Base-by-base conservation (phyloP, 2,888 invertebrate species). In the Lasioglossum figueresi region DNA sequence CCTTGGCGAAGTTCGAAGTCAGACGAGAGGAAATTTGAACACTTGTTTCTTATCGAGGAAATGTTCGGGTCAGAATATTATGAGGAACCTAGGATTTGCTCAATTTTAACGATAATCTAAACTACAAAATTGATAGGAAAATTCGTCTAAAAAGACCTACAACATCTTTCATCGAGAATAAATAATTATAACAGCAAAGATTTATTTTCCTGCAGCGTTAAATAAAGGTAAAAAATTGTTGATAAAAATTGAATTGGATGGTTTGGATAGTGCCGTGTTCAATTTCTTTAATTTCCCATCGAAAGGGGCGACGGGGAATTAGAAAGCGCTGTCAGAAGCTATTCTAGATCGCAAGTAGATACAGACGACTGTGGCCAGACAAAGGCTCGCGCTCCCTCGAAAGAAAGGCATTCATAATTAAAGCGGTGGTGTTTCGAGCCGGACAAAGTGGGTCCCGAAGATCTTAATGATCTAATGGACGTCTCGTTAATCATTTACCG, bases 401-500 rank as follows among this genome's bases (percentile, higher is more conserved):
- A 40, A 63, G 40, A 37, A 48, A 52, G 48, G 27, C 45, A 45
- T 76, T 66, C 37, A 56, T 83, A 82, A 83, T 83, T 83, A 68
- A 83, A 66, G 37, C n/a, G 40, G 34, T 63, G 63, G 31, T 16
- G 48, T 31, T 73, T 79, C 76, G 34, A 59, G 45, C 12, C 43
- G 48, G 23, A 52, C 76, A 72, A 72, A 73, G 40, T 48, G 56
- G 31, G 56, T 48, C 63, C 63, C 63, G 71, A 40, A 43, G 76
- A 74, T 79, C 73, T 83, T 76, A 80, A 85, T 63, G 84, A 79
- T 80, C 84, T 70, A 80, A 84, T 74, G 79, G 76, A 80, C 73
- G 72, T 63, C 68, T 78, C 79, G 82, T 85, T 80, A 76, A 86
- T 86, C 68, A 76, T 86, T 85, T 68, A 86, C 43, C 43, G 27